Percentiles rank a stretch among this genome's conserved stretches.
phyloP scores from a whole-genome alignment of 2,113 vertebrate species.

The Gadus macrocephalus region DNA sequence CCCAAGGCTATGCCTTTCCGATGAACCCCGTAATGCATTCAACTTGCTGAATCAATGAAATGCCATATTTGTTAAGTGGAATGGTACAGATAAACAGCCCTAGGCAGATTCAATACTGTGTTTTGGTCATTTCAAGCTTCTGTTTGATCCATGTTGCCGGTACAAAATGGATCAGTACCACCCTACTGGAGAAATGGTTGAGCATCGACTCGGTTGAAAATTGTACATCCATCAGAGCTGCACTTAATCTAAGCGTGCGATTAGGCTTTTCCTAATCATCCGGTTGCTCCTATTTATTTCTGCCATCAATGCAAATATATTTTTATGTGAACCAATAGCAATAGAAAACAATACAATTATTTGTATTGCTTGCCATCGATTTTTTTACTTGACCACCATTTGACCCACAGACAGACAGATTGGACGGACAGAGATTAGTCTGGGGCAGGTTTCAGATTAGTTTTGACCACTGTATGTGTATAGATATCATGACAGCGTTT shows the following conservation, averaged over 20 bases:
- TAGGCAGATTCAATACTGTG: constrained; percentile 6
- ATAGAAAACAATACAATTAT: too few species aligned
- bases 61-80: constrained; percentile 6
- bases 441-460: constrained; percentile 13
- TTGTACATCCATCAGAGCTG: constrained; percentile 10
- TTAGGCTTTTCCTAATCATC: neutral
- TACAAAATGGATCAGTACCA: neutral
- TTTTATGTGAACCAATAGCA: too few species aligned
- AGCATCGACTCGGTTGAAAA: neutral
- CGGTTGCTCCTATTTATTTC: too few species aligned
- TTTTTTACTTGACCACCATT: neutral
- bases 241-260: neutral
- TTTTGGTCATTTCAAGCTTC: neutral
- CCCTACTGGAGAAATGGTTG: neutral
- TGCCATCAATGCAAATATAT: too few species aligned
- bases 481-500: constrained; percentile 29
- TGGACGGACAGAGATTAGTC: neutral
- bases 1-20: too few species aligned
- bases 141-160: constrained; percentile 3
- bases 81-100: constrained; percentile 1
- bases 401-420: constrained; percentile 45
- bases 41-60: neutral
- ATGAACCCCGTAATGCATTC: neutral
- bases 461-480: constrained; percentile 62
- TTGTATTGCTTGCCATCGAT: neutral